Base-by-base conservation (phyloP, 1,140 invertebrate species). In the Trypoxylus dichotomus region DNA sequence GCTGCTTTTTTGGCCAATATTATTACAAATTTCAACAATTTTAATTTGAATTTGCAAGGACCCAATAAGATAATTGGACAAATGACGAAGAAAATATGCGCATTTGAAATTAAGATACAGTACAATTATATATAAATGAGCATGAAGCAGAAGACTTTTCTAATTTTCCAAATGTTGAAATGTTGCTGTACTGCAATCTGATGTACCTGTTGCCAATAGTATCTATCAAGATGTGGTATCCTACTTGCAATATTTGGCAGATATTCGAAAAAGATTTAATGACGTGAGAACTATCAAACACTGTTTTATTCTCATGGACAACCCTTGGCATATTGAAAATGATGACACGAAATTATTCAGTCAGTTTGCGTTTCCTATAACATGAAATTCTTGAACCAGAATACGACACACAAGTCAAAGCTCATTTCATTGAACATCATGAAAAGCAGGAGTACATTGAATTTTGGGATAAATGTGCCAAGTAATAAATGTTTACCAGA, bases 401-500 rank as follows among this genome's bases (percentile, higher is more conserved):
- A 3, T 7, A 32, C 32, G 32, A 32, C 32, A 32, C 2, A 32
- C 32, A 32, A 2, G 32, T 32, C 32, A 7, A 32, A 3, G 7
- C 7, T 32, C 32, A 32, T 32, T 32, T 32, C 32, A n/a, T n/a
- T n/a, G n/a, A 32, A 3, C 7, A 3, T 7, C 2, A 3, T 2
- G 29, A 32, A 32, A 32, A 32, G 75, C n/a, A 76, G 75, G 5
- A 76, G 75, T 60, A 76, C 43, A 58, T 76, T 76, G 42, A 76
- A 58, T 76, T 76, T 58, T 2, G 32, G 75, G 54, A 25, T n/a
- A 76, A 60, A 58, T 58, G 2, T 58, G 42, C 75, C 41, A n/a
- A 58, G 19, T 11, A 60, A 76, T 58, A 76, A 76, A 58, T 63
- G 3, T 2, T 63, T 63, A 63, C 58, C 7, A 63, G 58, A 6